Conservation (phyloP, 2,797 vertebrate genomes). For the Hydrolagus colliei region DNA sequence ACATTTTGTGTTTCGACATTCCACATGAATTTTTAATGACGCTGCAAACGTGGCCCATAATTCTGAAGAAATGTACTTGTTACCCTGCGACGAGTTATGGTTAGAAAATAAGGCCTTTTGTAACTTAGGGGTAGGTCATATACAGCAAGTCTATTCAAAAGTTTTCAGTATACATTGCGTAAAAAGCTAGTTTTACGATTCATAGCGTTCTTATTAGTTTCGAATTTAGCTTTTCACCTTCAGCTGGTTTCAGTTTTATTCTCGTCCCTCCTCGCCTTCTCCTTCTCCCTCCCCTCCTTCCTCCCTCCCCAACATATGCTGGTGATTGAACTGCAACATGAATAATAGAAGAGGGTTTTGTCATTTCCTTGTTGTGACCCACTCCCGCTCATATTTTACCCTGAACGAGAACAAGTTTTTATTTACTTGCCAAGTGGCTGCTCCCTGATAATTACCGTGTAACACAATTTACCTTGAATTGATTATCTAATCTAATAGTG, state of each 20-base stretch:
- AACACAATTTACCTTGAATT: background rate
- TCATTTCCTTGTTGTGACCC: background rate
- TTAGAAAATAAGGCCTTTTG: background rate
- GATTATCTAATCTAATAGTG: background rate
- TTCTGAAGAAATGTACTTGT: background rate
- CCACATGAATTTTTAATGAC: slow-evolving; percentile 16
- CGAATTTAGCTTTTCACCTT: background rate
- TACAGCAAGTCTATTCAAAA: too few relatives aligned
- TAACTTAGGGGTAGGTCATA: too few relatives aligned
- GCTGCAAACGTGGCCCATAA: background rate
- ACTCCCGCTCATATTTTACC: background rate
- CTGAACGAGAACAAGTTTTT: background rate
- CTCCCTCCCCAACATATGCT: background rate
- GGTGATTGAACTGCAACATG: background rate
- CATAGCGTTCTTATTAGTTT: too few relatives aligned
- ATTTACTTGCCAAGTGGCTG: background rate
- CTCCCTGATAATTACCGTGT: background rate
- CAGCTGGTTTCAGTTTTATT: background rate
- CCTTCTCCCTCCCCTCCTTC: background rate
- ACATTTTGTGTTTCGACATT: background rate
- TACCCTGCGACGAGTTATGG: background rate
- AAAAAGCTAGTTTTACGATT: too few relatives aligned
- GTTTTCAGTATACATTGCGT: too few relatives aligned
- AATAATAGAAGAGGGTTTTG: background rate
- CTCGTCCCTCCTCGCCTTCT: background rate